Conservation (phyloP, 2,888 invertebrate genomes). For the Mesorhabditis spiculigera region DNA sequence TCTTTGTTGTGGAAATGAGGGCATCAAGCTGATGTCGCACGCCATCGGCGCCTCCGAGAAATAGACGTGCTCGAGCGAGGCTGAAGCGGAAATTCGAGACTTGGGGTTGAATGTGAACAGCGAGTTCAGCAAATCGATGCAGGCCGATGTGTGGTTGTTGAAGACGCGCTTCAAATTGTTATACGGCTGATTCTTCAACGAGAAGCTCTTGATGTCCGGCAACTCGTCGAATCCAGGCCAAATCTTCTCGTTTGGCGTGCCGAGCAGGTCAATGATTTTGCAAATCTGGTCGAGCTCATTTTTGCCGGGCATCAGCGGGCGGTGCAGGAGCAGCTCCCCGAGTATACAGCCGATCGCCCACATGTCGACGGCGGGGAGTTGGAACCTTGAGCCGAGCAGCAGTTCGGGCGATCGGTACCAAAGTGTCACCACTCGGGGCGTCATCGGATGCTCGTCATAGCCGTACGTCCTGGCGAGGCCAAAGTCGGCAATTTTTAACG, state of each 20-base stretch:
- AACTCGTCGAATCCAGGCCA: constrained; percentile 67
- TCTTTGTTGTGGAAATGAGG: background rate
- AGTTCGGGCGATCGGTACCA: constrained; percentile 77
- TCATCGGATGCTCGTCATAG: constrained; percentile 68
- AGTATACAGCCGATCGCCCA: constrained; percentile 77
- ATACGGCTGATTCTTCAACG: constrained; percentile 81
- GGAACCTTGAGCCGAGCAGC: constrained; percentile 70
- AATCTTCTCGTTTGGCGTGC: constrained; percentile 72
- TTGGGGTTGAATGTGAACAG: constrained; percentile 95
- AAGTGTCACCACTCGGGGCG: constrained; percentile 79
- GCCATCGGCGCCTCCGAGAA: constrained; percentile 70
- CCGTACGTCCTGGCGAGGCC: constrained; percentile 88
- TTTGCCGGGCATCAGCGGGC: constrained; percentile 16
- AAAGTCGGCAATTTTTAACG: constrained; percentile 96
- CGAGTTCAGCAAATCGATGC: constrained; percentile 65
- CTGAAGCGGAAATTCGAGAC: constrained; percentile 78
- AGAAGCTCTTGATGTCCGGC: constrained; percentile 72
- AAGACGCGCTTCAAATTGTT: constrained; percentile 43
- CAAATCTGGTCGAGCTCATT: constrained; percentile 23
- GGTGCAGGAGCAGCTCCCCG: constrained; percentile 75
- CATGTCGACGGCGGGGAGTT: constrained; percentile 94
- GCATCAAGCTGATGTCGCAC: background rate
- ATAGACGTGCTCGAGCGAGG: constrained; percentile 88
- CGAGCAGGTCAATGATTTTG: constrained; percentile 79
- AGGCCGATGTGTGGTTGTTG: constrained; percentile 19